Base-by-base conservation (phyloP, 2,797 vertebrate genomes). In the Chelon auratus region DNA sequence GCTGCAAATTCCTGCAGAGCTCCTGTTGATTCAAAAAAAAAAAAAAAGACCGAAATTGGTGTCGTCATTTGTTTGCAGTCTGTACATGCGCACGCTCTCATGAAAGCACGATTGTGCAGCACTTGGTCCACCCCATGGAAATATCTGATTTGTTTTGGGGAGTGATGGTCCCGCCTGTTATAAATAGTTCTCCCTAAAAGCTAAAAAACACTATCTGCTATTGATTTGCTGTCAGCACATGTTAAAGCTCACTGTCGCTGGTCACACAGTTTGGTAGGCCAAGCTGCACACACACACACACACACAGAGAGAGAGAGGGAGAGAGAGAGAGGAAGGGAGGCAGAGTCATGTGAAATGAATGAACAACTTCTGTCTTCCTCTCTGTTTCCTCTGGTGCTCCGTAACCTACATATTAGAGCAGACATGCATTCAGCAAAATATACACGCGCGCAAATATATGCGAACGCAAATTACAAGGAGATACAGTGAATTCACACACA, bases 141-240 rank as follows among this genome's bases (percentile, higher is more conserved):
- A 91, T 88, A 90, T 92, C 69, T 83, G 87, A 88, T 89, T 88
- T 86, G 81, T 58, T 84, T 86, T 79, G 87, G 75, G 86, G 78
- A 86, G 83, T 68, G 88, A 83, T 81, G 82, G 86, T 78, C 77
- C 82, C 69, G 85, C 47, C 70, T 74, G 87, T 81, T 92, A 91
- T 89, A 93, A 91, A 93, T 91, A 93, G 88, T 78, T 76, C 83
- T 81, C 71, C 78, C 86, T 94, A 93, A 93, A 93, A 94, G 92
- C 93, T 85, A 76, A 89, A 93, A 93, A 91, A 92, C 92, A 90
- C 91, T 85, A 84, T 90, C 75, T 87, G 77, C 55, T 84, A 94
- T 94, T 89, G 94, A 94, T 94, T 93, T 91, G 53, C 88, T 94
- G 93, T 93, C 93, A 90, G 77, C 89, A 88, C 88, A 92, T 77